Conservation (phyloP, 1,140 invertebrate genomes). For the Drosophila arizonae region DNA sequence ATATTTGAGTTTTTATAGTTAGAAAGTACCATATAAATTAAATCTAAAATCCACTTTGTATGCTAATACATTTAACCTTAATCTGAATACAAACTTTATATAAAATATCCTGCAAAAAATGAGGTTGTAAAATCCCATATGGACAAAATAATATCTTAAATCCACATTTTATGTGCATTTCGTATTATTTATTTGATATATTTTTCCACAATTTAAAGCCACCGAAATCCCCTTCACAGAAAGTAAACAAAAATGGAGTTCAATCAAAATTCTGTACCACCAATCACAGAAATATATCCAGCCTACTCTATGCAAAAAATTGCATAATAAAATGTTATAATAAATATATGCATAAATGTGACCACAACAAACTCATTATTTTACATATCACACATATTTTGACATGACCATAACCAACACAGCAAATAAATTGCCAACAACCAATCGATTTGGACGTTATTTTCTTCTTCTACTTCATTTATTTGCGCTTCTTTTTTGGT, state of each 20-base stretch:
- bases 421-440: conserved; percentile 70
- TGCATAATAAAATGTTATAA: conserved; percentile 31
- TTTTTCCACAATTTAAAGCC: neutral
- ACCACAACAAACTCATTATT: conserved; percentile 79
- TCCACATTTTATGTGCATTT: neutral
- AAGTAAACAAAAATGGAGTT: neutral
- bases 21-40: too few species aligned
- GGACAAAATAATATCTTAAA: neutral
- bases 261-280: conserved; percentile 13
- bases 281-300: conserved; percentile 1
- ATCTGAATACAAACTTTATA: too few species aligned
- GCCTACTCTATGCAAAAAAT: neutral
- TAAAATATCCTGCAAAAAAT: too few species aligned
- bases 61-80: too few species aligned
- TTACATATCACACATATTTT: conserved; percentile 79
- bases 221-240: neutral
- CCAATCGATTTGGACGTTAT: conserved; percentile 59
- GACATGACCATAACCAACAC: conserved; percentile 75
- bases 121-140: neutral
- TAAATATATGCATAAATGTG: conserved; percentile 52
- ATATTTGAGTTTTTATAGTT: too few species aligned
- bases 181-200: neutral
- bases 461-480: neutral
- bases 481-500: neutral
- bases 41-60: too few species aligned